Conservation (phyloP, 2,113 vertebrate genomes). For the Choloepus hoffmanni region DNA sequence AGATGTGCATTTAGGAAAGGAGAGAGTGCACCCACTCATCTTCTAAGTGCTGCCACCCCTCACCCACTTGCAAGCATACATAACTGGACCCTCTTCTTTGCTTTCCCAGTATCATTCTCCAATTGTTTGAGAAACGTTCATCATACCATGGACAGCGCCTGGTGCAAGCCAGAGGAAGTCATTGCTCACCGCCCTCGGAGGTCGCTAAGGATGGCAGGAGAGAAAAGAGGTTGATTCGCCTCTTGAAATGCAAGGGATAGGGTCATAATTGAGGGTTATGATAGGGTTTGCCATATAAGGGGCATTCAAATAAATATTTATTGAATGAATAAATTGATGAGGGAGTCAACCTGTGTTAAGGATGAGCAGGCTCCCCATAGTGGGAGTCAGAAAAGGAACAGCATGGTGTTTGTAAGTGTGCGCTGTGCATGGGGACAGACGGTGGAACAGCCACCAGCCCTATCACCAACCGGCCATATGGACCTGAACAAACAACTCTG, state of each 20-base stretch:
- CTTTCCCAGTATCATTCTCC: not conserved
- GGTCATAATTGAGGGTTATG: not conserved
- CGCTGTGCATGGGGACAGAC: not conserved
- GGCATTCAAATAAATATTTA: not conserved
- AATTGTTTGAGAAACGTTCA: not conserved
- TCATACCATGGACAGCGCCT: not conserved
- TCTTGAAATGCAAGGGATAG: rapidly evolving
- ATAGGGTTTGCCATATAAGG: not conserved
- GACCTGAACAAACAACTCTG: not conserved
- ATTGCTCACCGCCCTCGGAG: rapidly evolving
- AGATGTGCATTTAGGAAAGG: not conserved
- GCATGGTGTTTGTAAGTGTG: not conserved
- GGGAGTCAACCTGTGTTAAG: not conserved
- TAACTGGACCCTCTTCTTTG: not conserved
- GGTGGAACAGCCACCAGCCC: rapidly evolving
- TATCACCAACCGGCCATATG: not conserved
- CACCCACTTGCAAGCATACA: not conserved
- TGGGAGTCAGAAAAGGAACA: not conserved
- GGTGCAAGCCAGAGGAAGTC: not conserved
- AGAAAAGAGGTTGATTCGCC: not conserved
- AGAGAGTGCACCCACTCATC: rapidly evolving
- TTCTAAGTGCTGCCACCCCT: not conserved
- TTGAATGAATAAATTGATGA: not conserved
- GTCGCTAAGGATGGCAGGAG: rapidly evolving
- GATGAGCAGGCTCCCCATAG: not conserved